Percentiles rank a stretch among this genome's conserved stretches.
Evolutionary conservation across 1,140 invertebrate genomes (phyloP).

Genomic region (Zaprionus tsacasi): DNA sequence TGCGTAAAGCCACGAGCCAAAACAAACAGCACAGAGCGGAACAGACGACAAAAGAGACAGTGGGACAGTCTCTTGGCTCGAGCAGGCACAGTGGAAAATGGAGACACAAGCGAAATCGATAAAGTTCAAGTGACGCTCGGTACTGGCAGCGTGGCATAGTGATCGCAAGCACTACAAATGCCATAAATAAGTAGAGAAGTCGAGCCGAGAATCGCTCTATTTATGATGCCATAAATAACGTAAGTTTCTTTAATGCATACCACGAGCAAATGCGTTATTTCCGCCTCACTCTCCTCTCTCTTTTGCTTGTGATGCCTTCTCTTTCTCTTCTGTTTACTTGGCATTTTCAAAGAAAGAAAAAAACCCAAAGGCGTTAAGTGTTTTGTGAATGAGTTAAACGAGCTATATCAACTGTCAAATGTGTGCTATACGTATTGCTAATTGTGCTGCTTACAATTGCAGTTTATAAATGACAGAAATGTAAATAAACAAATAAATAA

Average conservation of each 20-base stretch:
- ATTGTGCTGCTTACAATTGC: constrained; percentile 14
- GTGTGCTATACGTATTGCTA: background rate
- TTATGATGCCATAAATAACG: constrained; percentile 35
- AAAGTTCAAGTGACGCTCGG: constrained; percentile 29
- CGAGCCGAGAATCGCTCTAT: constrained; percentile 19
- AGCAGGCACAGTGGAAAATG: constrained; percentile 14
- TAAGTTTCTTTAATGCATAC: constrained; percentile 17
- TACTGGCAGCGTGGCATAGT: constrained; percentile 41
- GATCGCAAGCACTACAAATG: constrained; percentile 44
- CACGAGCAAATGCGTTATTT: constrained; percentile 20
- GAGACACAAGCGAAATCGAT: constrained; percentile 42
- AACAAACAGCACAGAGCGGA: constrained; percentile 5
- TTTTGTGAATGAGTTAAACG: constrained; percentile 34
- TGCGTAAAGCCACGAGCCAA: constrained; percentile 23
- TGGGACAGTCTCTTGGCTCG: background rate
- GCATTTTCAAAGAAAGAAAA: background rate
- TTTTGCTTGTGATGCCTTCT: background rate
- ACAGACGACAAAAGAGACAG: constrained; percentile 3
- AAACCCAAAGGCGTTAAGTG: constrained; percentile 2
- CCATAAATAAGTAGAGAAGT: constrained; percentile 38
- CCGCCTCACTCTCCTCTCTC: background rate
- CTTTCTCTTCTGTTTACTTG: background rate
- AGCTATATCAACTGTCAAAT: constrained; percentile 16
- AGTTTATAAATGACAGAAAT: background rate
- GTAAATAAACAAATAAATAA: constrained; percentile 9